A percentile compares a stretch with the other conserved stretches of the same genome.
phyloP scores from a whole-genome alignment of 2,888 invertebrate genomes.

The Nomada ruficornis region DNA sequence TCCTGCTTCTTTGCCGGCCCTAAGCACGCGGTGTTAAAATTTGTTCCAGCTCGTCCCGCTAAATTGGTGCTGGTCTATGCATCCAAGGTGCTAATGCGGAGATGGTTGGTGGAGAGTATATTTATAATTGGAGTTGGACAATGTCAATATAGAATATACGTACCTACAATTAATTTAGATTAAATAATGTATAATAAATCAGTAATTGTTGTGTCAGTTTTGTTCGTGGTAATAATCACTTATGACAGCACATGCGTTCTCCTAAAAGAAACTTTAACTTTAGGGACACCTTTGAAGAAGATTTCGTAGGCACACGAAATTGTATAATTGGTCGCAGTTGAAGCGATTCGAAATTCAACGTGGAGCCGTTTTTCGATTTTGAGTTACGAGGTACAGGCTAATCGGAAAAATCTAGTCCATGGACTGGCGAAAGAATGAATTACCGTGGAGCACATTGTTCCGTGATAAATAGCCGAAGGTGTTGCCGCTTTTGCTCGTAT shows the following conservation, averaged over 20 bases:
- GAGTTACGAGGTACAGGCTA: conserved; percentile 15
- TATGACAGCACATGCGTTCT: no score
- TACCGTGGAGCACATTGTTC: conserved; percentile 13
- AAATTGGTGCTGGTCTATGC: background rate
- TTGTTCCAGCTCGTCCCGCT: conserved; percentile 20
- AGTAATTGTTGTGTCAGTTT: no score
- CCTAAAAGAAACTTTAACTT: no score
- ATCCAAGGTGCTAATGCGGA: background rate
- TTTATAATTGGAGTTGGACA: no score
- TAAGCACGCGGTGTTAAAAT: conserved; percentile 35
- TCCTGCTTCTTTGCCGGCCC: conserved; percentile 43
- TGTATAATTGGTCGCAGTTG: no score
- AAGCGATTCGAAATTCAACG: background rate
- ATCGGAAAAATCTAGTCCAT: conserved; percentile 21
- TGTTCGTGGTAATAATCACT: no score
- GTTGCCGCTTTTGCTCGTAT: conserved; percentile 9
- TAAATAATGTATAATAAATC: no score
- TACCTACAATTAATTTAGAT: no score
- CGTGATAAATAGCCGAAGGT: conserved; percentile 36
- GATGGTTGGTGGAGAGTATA: background rate
- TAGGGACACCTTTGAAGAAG: no score
- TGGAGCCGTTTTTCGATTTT: conserved; percentile 1
- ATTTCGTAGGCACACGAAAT: background rate
- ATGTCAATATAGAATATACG: no score
- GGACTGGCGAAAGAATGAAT: conserved; percentile 40